Percentiles rank a stretch among this genome's conserved stretches.
These are phyloP conservation scores for Melanostoma mellinum DNA, from an alignment of 2,888 invertebrate genomes.

Conservation along the genomic window DNA sequence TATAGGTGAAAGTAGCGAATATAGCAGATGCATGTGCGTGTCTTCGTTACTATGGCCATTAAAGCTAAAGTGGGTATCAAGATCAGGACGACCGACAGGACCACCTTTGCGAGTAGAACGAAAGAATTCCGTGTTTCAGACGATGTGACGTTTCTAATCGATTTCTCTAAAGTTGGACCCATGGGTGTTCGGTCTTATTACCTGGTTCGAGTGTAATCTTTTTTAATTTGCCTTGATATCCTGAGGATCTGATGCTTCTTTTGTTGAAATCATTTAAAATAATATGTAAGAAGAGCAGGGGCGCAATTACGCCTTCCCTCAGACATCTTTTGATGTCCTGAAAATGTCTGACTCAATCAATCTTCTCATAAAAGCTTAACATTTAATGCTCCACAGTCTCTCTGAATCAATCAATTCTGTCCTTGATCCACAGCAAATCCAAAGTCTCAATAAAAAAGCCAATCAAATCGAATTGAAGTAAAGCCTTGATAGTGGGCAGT, in stretches of 20 bases:
- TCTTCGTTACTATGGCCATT: conserved; percentile 13
- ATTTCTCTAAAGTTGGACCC: conserved; percentile 28
- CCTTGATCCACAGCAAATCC: too few relatives aligned
- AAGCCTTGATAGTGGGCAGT: too few relatives aligned
- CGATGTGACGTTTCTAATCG: conserved; percentile 46
- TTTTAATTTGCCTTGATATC: conserved; percentile 32
- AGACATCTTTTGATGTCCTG: too few relatives aligned
- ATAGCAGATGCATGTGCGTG: conserved; percentile 30
- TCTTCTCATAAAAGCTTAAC: too few relatives aligned
- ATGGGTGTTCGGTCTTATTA: neutral
- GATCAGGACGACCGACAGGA: neutral
- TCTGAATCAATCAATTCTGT: too few relatives aligned
- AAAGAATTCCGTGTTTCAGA: neutral
- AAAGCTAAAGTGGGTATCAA: neutral
- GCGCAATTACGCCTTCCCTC: too few relatives aligned
- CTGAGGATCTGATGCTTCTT: conserved; percentile 5
- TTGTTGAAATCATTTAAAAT: conserved; percentile 45
- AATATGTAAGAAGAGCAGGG: neutral
- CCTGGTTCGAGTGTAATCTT: conserved; percentile 18
- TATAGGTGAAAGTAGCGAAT: conserved; percentile 1
- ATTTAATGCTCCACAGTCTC: too few relatives aligned
- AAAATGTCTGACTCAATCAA: too few relatives aligned
- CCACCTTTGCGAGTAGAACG: neutral
- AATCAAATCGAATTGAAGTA: too few relatives aligned
- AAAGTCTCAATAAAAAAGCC: too few relatives aligned